Conservation (phyloP, 2,888 invertebrate genomes). For the Leptura quadrifasciata region DNA sequence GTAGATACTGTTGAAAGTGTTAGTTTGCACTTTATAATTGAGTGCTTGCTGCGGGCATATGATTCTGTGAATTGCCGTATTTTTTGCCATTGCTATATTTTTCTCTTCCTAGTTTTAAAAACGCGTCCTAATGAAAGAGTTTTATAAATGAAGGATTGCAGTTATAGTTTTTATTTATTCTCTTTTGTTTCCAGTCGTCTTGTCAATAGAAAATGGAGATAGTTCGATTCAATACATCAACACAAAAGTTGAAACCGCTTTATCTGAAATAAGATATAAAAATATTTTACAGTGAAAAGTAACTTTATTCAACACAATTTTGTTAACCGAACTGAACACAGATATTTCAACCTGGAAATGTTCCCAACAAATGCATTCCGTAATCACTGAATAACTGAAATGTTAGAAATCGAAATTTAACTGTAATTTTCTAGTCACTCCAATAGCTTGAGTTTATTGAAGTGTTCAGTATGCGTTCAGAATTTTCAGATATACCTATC, state of each 20-base stretch:
- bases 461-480: slow-evolving; percentile 3
- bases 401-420: slow-evolving; percentile 29
- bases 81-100: background rate
- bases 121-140: background rate
- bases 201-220: background rate
- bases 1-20: no score
- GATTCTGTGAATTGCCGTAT: no score
- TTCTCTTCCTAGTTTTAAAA: background rate
- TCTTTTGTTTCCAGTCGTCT: background rate
- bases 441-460: slow-evolving; percentile 26
- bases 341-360: slow-evolving; percentile 28
- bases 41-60: no score
- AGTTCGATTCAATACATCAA: slow-evolving; percentile 17
- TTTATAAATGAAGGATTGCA: background rate
- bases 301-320: slow-evolving; percentile 35
- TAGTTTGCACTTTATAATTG: background rate
- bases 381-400: slow-evolving; percentile 35
- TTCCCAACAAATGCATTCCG: slow-evolving; percentile 33
- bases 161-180: background rate
- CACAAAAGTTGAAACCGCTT: slow-evolving; percentile 29
- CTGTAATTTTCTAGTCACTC: slow-evolving; percentile 31
- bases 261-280: slow-evolving; percentile 27
- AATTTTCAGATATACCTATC: slow-evolving; percentile 14
- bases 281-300: slow-evolving; percentile 35
- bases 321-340: slow-evolving; percentile 40